These are phyloP conservation scores for Zhuqinia jingwanae DNA, from an alignment of 2,888 invertebrate species.

Conservation along the genomic window DNA sequence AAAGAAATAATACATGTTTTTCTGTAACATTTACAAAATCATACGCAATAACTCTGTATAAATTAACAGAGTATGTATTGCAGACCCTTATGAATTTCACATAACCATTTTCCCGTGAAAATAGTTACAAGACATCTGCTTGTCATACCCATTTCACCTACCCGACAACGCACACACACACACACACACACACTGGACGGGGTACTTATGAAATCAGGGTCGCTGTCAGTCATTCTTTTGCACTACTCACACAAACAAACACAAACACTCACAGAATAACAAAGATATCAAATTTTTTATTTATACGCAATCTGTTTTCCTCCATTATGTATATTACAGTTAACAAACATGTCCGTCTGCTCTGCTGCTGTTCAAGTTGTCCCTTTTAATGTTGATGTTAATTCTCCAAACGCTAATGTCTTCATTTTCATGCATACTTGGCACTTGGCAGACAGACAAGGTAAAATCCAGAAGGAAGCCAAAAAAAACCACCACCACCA, in stretches of 20 bases:
- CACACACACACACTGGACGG: too few relatives aligned
- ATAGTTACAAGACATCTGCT: conserved; percentile 65
- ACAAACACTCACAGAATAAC: conserved; percentile 10
- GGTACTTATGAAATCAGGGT: conserved; percentile 61
- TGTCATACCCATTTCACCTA: conserved; percentile 31
- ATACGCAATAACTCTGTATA: too few relatives aligned
- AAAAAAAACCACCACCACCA: conserved; percentile 1
- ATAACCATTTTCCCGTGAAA: conserved; percentile 16
- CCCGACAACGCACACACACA: too few relatives aligned
- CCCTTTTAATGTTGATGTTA: conserved; percentile 11
- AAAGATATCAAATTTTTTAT: conserved; percentile 50
- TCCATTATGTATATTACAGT: neutral
- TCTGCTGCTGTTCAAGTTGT: neutral
- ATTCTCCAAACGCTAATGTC: conserved; percentile 24
- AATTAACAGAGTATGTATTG: neutral
- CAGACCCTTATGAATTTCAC: conserved; percentile 29
- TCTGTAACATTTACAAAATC: too few relatives aligned
- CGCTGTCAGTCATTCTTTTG: conserved; percentile 61
- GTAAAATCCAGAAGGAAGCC: neutral
- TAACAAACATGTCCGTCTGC: conserved; percentile 18
- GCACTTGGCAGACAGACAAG: conserved; percentile 9
- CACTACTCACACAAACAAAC: conserved; percentile 28
- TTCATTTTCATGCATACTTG: conserved; percentile 50
- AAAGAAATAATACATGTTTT: neutral
- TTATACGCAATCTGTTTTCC: conserved; percentile 19